phyloP scores from a whole-genome alignment of 2,797 vertebrate genomes.

The Tarsius wallacei region DNA sequence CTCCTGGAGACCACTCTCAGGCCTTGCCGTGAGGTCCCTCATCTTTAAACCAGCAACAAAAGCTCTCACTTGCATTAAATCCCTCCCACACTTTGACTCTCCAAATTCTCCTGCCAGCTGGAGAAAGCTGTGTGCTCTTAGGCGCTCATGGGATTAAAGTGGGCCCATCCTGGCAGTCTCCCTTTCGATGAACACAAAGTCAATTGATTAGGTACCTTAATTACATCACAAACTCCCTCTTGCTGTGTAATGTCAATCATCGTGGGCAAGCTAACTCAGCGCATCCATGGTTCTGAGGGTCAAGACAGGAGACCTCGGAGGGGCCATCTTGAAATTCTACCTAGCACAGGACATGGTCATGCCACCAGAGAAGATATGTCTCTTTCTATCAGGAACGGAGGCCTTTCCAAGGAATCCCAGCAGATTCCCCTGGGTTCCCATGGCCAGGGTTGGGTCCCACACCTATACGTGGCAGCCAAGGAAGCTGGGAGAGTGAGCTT shows the following conservation, averaged over 20 bases:
- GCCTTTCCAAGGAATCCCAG: background rate
- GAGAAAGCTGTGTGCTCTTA: background rate
- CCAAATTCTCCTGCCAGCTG: background rate
- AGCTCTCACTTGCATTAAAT: background rate
- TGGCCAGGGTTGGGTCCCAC: background rate
- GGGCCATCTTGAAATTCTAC: background rate
- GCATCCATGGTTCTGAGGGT: accelerated
- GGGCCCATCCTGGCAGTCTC: no score
- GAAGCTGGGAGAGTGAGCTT: no score
- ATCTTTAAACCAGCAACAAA: background rate
- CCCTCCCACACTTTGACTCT: background rate
- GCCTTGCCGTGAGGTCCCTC: background rate
- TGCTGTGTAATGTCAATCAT: accelerated
- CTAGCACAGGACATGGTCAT: background rate
- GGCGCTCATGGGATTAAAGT: accelerated
- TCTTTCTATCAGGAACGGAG: background rate
- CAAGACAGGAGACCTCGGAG: background rate
- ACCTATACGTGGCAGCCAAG: background rate
- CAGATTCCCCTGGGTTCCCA: background rate
- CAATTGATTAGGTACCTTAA: background rate
- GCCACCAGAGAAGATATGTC: background rate
- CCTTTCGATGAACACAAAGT: background rate
- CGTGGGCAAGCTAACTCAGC: accelerated
- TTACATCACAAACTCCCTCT: background rate
- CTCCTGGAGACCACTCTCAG: background rate